Percentiles rank a stretch among this genome's conserved stretches.
These are phyloP conservation scores for Fregetta grallaria DNA, from an alignment of 2,113 vertebrate species.

Conservation along the genomic window DNA sequence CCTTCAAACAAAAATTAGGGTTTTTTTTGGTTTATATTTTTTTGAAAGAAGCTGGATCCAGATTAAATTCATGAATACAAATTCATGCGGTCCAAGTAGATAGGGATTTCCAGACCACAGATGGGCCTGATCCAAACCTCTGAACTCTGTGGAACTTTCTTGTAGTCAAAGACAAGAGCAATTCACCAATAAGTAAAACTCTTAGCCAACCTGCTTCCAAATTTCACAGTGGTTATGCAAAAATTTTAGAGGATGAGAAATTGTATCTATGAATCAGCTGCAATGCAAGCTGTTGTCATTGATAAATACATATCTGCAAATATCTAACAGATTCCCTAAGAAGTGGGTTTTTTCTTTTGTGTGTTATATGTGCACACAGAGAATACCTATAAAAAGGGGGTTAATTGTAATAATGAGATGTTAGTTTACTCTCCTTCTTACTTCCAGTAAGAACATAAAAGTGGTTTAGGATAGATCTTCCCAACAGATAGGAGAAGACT, in stretches of 20 bases:
- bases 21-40: background rate
- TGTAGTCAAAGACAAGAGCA: background rate
- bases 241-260: background rate
- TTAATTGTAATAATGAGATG: background rate
- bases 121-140: background rate
- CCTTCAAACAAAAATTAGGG: background rate
- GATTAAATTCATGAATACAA: background rate
- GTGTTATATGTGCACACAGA: background rate
- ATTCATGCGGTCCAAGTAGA: background rate
- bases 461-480: background rate
- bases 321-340: background rate
- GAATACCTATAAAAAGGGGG: background rate
- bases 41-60: background rate
- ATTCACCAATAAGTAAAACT: background rate
- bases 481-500: background rate
- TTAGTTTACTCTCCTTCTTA: background rate
- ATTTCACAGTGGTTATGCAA: background rate
- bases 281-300: background rate
- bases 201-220: background rate
- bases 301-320: background rate
- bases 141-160: background rate
- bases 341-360: background rate
- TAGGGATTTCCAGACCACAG: background rate
- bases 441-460: background rate
- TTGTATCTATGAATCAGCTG: background rate